These are phyloP conservation scores for Ahaetulla prasina DNA, from an alignment of 2,113 vertebrate genomes.

Conservation along the genomic window DNA sequence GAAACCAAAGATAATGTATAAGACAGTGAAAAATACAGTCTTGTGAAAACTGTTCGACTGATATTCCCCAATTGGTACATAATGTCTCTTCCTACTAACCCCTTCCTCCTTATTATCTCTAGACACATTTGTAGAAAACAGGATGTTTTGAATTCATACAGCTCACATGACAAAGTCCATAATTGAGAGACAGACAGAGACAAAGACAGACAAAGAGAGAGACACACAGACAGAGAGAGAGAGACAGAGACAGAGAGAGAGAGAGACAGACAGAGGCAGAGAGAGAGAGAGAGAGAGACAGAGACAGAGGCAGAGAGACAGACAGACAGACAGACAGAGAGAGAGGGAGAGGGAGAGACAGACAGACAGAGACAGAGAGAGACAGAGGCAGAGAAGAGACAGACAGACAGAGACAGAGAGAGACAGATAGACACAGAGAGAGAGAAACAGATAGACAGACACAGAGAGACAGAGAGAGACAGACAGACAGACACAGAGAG, in stretches of 20 bases:
- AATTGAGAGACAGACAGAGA: too few relatives aligned
- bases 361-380: neutral
- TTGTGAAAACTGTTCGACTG: neutral
- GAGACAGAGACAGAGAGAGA: neutral
- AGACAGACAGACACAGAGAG: neutral
- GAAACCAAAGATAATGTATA: neutral
- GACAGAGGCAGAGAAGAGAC: neutral
- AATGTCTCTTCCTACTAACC: neutral
- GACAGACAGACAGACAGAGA: neutral
- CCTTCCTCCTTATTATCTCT: neutral
- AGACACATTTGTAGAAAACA: conserved; percentile 6
- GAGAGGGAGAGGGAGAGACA: neutral
- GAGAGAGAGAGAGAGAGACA: neutral
- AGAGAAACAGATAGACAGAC: neutral
- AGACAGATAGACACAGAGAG: too few relatives aligned
- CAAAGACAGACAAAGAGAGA: neutral
- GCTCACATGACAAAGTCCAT: neutral
- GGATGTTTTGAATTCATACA: conserved; percentile 6
- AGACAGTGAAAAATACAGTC: neutral
- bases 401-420: neutral
- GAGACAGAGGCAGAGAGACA: too few relatives aligned
- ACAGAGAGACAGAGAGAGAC: too few relatives aligned
- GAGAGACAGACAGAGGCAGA: neutral
- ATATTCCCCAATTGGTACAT: neutral
- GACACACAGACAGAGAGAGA: too few relatives aligned